Evolutionary conservation across 2,797 vertebrate genomes (phyloP), one percentile per base, ranked within the genome.

Genomic region (Sebastes iracundus): DNA sequence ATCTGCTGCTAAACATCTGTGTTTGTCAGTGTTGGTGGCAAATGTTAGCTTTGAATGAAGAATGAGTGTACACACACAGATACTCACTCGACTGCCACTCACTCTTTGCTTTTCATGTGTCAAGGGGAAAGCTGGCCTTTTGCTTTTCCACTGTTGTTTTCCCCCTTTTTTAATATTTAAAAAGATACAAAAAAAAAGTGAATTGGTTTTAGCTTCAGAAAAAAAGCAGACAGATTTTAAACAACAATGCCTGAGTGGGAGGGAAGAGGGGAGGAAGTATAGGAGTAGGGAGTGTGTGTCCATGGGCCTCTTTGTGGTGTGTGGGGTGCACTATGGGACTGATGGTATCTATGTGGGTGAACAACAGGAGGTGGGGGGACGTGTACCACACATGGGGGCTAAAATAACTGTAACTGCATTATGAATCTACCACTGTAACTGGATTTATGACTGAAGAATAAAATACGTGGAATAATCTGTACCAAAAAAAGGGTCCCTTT

Each of bases 1-100:
- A 91, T 93, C 92, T 94, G 94, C 95, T 95, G 94, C 94, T 95
- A 94, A 93, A 94, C 94, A 91, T 93, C 88, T 90, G 94, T 94
- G 92, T 93, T 93, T 94, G 94, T 95, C 90, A 82, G 81, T 92
- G 90, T 95, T 92, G n/a, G 72, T 88, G 73, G 92, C 93, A 93
- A 94, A 94, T 89, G 92, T 93, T 92, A 88, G 90, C 86, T 93
- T 93, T 93, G 91, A 91, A 92, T 92, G 94, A 87, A 75, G 77
- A 88, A 82, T 83, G 83, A 91, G 92, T 88, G 87, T 82, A 86
- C 75, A 91, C 87, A 91, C 91, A 93, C 95, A 94, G 93, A 95
- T 94, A 94, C 92, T 91, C 91, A 94, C 93, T 95, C 81, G 70
- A 92, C 93, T 94, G 93, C 93, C 76, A 79, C 84, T 92, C 87